A percentile compares a stretch with the other conserved stretches of the same genome.
Conservation (phyloP, 2,888 invertebrate genomes). For the Lithodes maja region DNA sequence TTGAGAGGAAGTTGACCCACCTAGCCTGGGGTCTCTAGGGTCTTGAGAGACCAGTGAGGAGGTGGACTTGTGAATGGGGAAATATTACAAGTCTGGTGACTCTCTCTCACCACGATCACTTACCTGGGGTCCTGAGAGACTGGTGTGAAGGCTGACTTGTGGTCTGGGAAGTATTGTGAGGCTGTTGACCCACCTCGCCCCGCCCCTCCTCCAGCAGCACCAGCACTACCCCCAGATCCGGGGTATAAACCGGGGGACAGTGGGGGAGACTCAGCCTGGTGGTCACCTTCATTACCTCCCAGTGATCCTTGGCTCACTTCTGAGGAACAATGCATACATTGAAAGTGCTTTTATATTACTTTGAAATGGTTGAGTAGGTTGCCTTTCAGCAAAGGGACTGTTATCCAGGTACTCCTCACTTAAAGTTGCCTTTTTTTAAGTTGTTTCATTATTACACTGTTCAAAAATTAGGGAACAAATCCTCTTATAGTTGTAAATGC, state of each 20-base stretch:
- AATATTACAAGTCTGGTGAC: not conserved
- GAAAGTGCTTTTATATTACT: no score
- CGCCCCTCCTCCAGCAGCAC: slow-evolving; percentile 21
- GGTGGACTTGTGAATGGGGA: not conserved
- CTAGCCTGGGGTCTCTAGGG: no score
- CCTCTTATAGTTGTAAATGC: no score
- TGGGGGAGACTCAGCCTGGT: slow-evolving; percentile 78
- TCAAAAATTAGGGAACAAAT: no score
- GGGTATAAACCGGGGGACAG: slow-evolving; percentile 80
- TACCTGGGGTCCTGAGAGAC: slow-evolving; percentile 45
- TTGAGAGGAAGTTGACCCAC: no score
- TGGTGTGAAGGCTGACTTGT: slow-evolving; percentile 53
- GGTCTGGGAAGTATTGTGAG: slow-evolving; percentile 41
- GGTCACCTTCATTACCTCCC: slow-evolving; percentile 80
- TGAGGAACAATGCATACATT: slow-evolving; percentile 72
- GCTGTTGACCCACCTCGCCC: not conserved
- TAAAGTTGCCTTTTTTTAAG: no score
- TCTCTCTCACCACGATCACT: not conserved
- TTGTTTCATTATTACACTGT: no score
- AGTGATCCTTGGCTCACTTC: slow-evolving; percentile 86
- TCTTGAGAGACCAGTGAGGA: no score
- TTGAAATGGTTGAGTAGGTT: no score
- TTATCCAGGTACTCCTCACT: no score
- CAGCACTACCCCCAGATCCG: slow-evolving; percentile 75
- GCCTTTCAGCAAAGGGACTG: no score